These are phyloP conservation scores for Drosophila takahashii DNA, from an alignment of 1,140 invertebrate genomes.

Conservation along the genomic window DNA sequence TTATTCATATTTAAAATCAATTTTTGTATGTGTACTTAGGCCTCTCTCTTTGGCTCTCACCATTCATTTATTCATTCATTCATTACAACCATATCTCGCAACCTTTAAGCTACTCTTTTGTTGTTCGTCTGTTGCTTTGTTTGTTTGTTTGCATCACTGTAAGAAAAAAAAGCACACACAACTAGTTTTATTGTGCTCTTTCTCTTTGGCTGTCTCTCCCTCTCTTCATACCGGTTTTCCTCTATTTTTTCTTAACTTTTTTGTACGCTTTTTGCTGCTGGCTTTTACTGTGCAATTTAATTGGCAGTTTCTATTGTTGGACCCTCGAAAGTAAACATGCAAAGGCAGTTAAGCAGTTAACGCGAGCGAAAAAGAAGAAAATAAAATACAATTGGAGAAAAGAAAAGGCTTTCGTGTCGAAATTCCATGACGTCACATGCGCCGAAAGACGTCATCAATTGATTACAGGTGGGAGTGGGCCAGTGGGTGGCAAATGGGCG, in stretches of 20 bases:
- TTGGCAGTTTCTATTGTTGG: slow-evolving; percentile 75
- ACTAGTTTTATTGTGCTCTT: slow-evolving; percentile 55
- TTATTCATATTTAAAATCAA: not conserved
- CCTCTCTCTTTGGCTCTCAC: slow-evolving; percentile 31
- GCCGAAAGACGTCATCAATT: slow-evolving; percentile 69
- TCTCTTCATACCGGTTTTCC: slow-evolving; percentile 65
- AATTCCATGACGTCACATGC: slow-evolving; percentile 38
- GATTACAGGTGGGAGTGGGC: slow-evolving; percentile 69
- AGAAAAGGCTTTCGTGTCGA: slow-evolving; percentile 44
- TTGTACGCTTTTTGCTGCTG: slow-evolving; percentile 21
- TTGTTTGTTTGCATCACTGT: slow-evolving; percentile 71
- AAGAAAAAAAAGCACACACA: slow-evolving; percentile 44
- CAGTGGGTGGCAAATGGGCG: slow-evolving; percentile 17
- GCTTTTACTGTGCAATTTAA: slow-evolving; percentile 69
- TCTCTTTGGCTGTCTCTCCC: slow-evolving; percentile 10
- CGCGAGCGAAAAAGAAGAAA: not conserved
- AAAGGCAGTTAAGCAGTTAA: slow-evolving; percentile 52
- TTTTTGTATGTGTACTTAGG: not conserved
- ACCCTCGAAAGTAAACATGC: slow-evolving; percentile 55
- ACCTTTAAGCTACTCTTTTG: slow-evolving; percentile 69
- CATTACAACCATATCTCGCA: slow-evolving; percentile 47
- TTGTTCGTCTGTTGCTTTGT: slow-evolving; percentile 69
- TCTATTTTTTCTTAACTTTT: slow-evolving; percentile 27
- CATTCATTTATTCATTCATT: slow-evolving; percentile 66
- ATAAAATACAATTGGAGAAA: slow-evolving; percentile 11